Evolutionary conservation across 2,113 vertebrate species (phyloP).

Genomic region (Antigone vipio): DNA sequence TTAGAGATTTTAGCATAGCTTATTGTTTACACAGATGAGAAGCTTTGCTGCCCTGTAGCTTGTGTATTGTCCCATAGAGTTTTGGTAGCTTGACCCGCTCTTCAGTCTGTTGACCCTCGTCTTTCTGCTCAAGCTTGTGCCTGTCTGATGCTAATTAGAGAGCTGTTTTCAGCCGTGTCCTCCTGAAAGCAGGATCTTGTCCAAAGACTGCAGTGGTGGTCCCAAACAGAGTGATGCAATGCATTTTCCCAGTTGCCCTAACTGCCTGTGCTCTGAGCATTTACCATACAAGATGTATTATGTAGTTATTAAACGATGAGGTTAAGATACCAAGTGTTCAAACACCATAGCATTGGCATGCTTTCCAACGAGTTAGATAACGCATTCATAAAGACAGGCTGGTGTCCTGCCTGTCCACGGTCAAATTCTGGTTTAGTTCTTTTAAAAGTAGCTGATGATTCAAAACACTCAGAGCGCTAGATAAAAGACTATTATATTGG

Average conservation of each 20-base stretch:
- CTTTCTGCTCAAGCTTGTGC: conserved; percentile 68
- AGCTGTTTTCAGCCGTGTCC: conserved; percentile 66
- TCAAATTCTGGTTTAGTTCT: neutral
- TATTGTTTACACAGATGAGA: neutral
- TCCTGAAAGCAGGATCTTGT: conserved; percentile 63
- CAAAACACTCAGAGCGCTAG: neutral
- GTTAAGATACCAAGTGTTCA: conserved; percentile 7
- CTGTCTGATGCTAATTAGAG: conserved; percentile 82
- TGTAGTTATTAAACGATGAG: neutral
- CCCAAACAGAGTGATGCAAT: conserved; percentile 23
- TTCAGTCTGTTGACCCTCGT: conserved; percentile 73
- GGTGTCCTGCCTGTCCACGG: neutral
- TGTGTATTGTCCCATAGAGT: conserved; percentile 57
- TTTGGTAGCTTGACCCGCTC: conserved; percentile 70
- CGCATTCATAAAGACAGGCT: neutral
- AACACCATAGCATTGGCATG: neutral
- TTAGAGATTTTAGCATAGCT: neutral
- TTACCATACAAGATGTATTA: neutral
- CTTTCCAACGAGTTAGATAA: neutral
- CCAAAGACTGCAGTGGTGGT: conserved; percentile 74
- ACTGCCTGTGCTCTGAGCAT: neutral
- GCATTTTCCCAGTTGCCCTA: neutral
- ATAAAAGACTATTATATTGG: conserved; percentile 1
- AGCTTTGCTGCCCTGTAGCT: conserved; percentile 56
- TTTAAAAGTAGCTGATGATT: neutral